phyloP scores from a whole-genome alignment of 2,888 invertebrate species.

The Crossocerus cetratus region DNA sequence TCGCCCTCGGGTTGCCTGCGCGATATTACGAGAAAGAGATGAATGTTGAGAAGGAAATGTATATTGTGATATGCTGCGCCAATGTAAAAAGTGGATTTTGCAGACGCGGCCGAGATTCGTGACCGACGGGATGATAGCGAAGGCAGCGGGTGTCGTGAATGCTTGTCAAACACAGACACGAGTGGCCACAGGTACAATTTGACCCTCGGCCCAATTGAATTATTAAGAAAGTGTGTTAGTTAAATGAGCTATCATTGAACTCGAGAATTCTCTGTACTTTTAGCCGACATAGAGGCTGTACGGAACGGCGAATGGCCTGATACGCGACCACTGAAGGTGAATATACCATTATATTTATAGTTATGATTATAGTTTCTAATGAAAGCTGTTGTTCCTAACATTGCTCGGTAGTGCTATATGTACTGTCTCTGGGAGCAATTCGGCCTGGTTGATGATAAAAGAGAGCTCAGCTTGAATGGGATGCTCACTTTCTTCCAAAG shows the following conservation, averaged over 20 bases:
- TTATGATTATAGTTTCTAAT: not conserved
- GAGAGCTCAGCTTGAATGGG: constrained; percentile 69
- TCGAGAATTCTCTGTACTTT: constrained; percentile 23
- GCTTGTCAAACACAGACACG: constrained; percentile 72
- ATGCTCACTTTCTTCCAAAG: constrained; percentile 73
- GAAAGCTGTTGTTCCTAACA: not conserved
- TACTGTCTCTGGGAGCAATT: constrained; percentile 75
- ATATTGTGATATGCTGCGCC: no score
- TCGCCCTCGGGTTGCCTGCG: no score
- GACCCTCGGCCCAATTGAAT: no score
- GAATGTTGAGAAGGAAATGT: no score
- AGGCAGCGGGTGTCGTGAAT: constrained; percentile 71
- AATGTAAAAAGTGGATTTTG: constrained; percentile 21
- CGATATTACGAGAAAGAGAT: no score
- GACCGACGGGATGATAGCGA: constrained; percentile 71
- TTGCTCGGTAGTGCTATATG: constrained; percentile 74
- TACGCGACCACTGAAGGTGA: constrained; percentile 70
- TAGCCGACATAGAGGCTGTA: constrained; percentile 73
- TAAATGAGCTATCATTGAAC: not conserved
- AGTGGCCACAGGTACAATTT: constrained; percentile 67
- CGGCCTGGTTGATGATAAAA: constrained; percentile 72
- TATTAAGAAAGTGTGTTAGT: not conserved
- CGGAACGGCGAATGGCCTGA: constrained; percentile 71
- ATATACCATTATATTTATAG: not conserved
- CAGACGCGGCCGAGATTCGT: constrained; percentile 71